Base-by-base conservation (phyloP, 2,888 invertebrate genomes). In the Caenorhabditis japonica region DNA sequence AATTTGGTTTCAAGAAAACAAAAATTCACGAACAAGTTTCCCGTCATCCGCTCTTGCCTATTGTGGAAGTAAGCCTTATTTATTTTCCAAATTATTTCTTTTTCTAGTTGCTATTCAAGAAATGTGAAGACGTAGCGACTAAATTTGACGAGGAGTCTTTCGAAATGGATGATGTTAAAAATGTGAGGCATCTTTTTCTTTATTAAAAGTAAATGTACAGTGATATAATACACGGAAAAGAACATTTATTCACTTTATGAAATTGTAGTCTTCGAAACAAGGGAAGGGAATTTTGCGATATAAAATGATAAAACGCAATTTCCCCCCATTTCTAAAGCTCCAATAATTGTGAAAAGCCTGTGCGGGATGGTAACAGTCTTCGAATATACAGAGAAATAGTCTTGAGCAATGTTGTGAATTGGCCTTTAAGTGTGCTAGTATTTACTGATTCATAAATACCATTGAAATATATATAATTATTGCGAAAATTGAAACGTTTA, bases 41-140 rank as follows among this genome's bases (percentile, higher is more conserved):
- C 5, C 15, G 34, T 15, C 77, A 78, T 55, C 77, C 75, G 12
- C 49, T 78, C 7, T 61, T 75, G 60, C 70, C 77, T 13, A 52
- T 75, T 10, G 73, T 75, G 2, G 43, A 70, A 39, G 71, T 75
- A 23, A 21, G 55, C 25, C 34, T 17, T 4, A 15, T 39, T 10
- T 10, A 36, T 8, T 4, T 36, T 36, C 15, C 36, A 10, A 27
- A 17, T 3, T 3, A 30, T n/a, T 19, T 15, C 3, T 53, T 41
- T n/a, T 62, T 71, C n/a, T 51, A 68, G 74, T 19, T 68, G 2
- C 52, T 77, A 2, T 19, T 72, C 23, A 17, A 55, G 23, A 77
- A 77, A 72, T 68, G 75, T 56, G 75, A 77, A 52, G 13, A 46
- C 8, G 77, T 62, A 0, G 46, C 38, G 3, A 51, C 46, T 15